Evolutionary conservation across 2,888 invertebrate species (phyloP).

Genomic region (Coenonympha glycerion): DNA sequence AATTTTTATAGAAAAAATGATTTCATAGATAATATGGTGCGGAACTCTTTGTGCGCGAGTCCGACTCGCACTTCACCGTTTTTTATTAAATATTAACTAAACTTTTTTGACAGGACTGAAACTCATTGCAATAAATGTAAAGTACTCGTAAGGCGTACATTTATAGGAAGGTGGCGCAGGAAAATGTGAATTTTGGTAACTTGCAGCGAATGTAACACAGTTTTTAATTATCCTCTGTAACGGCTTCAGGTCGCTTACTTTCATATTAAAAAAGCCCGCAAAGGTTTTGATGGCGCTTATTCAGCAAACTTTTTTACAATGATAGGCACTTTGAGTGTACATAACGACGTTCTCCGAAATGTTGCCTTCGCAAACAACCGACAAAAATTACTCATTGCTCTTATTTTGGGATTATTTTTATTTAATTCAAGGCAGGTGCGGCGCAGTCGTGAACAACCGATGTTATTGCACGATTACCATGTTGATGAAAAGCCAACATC

Average conservation of each 20-base stretch:
- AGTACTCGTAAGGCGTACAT: too few relatives aligned
- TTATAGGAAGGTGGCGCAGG: too few relatives aligned
- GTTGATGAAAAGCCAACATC: conserved; percentile 74
- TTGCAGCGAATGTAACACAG: background rate
- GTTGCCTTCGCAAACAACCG: conserved; percentile 45
- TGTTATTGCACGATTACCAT: conserved; percentile 75
- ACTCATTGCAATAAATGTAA: too few relatives aligned
- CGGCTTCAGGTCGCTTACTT: conserved; percentile 13
- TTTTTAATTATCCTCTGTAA: conserved; percentile 18
- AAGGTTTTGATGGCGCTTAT: conserved; percentile 24
- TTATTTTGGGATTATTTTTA: conserved; percentile 69
- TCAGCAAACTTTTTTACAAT: conserved; percentile 22
- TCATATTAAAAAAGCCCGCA: conserved; percentile 19
- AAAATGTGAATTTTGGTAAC: background rate
- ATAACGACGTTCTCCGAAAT: conserved; percentile 18
- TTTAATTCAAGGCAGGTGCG: conserved; percentile 72
- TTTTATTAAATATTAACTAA: too few relatives aligned
- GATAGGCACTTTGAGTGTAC: conserved; percentile 18
- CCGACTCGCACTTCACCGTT: too few relatives aligned
- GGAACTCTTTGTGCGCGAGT: too few relatives aligned
- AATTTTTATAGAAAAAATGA: too few relatives aligned
- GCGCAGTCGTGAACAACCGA: conserved; percentile 54
- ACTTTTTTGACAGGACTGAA: too few relatives aligned
- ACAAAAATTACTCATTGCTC: conserved; percentile 54
- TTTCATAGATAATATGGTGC: too few relatives aligned